A percentile compares a stretch with the other conserved stretches of the same genome.
Conservation (phyloP, 2,113 vertebrate genomes). For the Tyrannus savana region DNA sequence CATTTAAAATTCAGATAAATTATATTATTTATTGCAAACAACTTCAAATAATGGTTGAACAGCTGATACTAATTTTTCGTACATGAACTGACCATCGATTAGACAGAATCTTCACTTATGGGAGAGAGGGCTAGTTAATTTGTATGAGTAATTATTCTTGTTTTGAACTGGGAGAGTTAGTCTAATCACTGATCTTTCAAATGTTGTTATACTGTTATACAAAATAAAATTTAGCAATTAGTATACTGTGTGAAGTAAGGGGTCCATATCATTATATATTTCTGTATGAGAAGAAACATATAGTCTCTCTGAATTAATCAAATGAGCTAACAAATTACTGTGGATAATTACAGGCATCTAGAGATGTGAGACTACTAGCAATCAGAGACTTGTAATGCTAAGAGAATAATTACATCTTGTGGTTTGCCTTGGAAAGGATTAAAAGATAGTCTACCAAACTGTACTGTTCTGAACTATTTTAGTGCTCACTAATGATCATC, state of each 20-base stretch:
- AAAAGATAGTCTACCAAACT: neutral
- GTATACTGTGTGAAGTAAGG: slow-evolving; percentile 38
- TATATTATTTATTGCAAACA: neutral
- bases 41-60: neutral
- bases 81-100: slow-evolving; percentile 7
- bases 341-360: slow-evolving; percentile 66
- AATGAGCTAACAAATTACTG: slow-evolving; percentile 61
- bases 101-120: neutral
- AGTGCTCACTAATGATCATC: neutral
- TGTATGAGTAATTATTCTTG: slow-evolving; percentile 63
- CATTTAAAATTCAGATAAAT: slow-evolving; percentile 18
- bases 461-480: neutral
- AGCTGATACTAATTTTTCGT: neutral
- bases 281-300: slow-evolving; percentile 18
- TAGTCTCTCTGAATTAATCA: slow-evolving; percentile 56
- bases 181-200: slow-evolving; percentile 47
- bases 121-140: neutral
- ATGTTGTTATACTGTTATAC: slow-evolving; percentile 32
- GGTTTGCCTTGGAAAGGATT: slow-evolving; percentile 27
- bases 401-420: slow-evolving; percentile 6
- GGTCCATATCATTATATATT: slow-evolving; percentile 21
- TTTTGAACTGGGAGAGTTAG: slow-evolving; percentile 24
- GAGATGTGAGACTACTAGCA: slow-evolving; percentile 56
- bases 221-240: slow-evolving; percentile 66
- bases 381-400: slow-evolving; percentile 47